Conservation (phyloP, 2,888 invertebrate species). For the Tanypteryx hageni region DNA sequence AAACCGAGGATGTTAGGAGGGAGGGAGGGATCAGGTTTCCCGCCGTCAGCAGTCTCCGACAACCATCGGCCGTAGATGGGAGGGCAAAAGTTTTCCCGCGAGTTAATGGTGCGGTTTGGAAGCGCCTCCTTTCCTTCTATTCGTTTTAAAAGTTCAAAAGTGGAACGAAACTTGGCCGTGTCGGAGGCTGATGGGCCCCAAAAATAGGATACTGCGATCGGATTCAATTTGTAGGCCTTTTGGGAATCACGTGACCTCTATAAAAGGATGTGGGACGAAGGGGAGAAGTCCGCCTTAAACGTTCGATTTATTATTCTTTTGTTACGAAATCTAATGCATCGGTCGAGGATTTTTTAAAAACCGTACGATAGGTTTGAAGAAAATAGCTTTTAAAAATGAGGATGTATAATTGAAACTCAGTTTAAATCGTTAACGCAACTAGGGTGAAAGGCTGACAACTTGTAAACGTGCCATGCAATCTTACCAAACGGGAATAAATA, state of each 20-base stretch:
- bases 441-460: too few species aligned
- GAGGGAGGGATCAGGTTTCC: not conserved
- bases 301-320: not conserved
- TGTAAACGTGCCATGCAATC: too few species aligned
- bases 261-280: not conserved
- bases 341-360: not conserved
- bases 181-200: not conserved
- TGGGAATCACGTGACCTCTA: not conserved
- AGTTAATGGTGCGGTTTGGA: conserved; percentile 13
- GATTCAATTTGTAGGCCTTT: not conserved
- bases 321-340: not conserved
- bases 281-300: not conserved
- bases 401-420: too few species aligned
- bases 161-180: not conserved
- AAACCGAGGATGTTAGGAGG: not conserved
- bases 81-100: conserved; percentile 5
- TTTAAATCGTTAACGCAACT: too few species aligned
- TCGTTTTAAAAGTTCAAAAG: not conserved
- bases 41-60: conserved; percentile 7
- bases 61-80: not conserved
- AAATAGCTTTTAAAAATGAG: too few species aligned
- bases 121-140: not conserved
- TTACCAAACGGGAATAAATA: too few species aligned
- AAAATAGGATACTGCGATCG: conserved; percentile 5
- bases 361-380: too few species aligned